A percentile compares a stretch with the other conserved stretches of the same genome.
These are phyloP conservation scores for Leucopsar rothschildi DNA, from an alignment of 2,113 vertebrate genomes.

Conservation along the genomic window DNA sequence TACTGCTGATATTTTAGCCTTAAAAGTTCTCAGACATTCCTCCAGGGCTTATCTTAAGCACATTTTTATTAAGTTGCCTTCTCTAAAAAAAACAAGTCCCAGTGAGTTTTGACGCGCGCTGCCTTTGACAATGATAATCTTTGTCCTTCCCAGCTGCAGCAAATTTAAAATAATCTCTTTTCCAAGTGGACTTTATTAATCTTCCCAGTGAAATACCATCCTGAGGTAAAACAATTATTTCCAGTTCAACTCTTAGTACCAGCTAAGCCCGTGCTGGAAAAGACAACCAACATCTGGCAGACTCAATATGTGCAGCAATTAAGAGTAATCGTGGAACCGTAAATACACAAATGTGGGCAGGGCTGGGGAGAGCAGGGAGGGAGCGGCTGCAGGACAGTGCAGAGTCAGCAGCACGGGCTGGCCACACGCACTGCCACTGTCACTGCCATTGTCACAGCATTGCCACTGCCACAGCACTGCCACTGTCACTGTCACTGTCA, in stretches of 20 bases:
- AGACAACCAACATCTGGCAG: slow-evolving; percentile 9
- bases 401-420: neutral
- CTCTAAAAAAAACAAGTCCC: neutral
- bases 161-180: slow-evolving; percentile 60
- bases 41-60: slow-evolving; percentile 57
- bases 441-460: neutral
- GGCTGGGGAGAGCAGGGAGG: neutral
- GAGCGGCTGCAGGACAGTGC: neutral
- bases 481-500: neutral
- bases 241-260: slow-evolving; percentile 19
- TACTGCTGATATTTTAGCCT: slow-evolving; percentile 59
- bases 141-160: slow-evolving; percentile 60
- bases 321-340: neutral
- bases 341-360: slow-evolving; percentile 1
- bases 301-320: slow-evolving; percentile 22
- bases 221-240: slow-evolving; percentile 65
- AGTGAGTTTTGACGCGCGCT: slow-evolving; percentile 4
- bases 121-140: slow-evolving; percentile 52
- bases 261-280: neutral
- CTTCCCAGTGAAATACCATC: slow-evolving; percentile 49
- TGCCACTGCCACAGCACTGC: neutral
- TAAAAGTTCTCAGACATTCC: slow-evolving; percentile 63
- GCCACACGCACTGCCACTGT: neutral
- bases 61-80: slow-evolving; percentile 59
- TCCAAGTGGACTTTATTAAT: slow-evolving; percentile 67